phyloP scores from a whole-genome alignment of 2,113 vertebrate species.

The Mobula hypostoma region DNA sequence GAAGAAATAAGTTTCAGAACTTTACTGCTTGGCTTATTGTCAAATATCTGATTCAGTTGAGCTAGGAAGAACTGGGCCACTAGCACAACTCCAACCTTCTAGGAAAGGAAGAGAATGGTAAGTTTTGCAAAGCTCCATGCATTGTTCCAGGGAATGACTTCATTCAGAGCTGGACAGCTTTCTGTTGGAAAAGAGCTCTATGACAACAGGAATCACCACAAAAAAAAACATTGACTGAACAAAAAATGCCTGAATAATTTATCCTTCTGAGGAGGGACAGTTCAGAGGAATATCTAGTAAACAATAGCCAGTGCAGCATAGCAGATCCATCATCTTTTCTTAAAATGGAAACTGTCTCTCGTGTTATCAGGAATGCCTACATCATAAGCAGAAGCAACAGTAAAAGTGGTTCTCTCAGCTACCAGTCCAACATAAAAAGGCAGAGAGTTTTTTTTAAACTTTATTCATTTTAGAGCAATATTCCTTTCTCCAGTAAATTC shows the following conservation, averaged over 20 bases:
- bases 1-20: constrained; percentile 6
- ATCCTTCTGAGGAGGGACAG: background rate
- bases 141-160: constrained; percentile 12
- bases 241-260: constrained; percentile 2
- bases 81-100: background rate
- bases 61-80: background rate
- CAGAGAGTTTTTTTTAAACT: background rate
- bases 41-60: background rate
- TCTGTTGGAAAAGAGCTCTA: background rate
- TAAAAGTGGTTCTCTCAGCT: background rate
- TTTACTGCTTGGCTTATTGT: background rate
- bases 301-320: background rate
- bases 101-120: background rate
- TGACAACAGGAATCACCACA: background rate
- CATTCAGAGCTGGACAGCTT: background rate
- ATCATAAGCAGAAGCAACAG: background rate
- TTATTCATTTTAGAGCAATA: background rate
- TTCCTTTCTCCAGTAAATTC: background rate
- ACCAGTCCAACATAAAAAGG: background rate
- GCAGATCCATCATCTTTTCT: background rate
- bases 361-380: background rate
- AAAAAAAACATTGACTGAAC: background rate
- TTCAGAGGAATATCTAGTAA: background rate
- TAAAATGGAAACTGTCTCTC: background rate
- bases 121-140: background rate